Conservation (phyloP, 2,888 invertebrate genomes). For the Venusia cambrica region DNA sequence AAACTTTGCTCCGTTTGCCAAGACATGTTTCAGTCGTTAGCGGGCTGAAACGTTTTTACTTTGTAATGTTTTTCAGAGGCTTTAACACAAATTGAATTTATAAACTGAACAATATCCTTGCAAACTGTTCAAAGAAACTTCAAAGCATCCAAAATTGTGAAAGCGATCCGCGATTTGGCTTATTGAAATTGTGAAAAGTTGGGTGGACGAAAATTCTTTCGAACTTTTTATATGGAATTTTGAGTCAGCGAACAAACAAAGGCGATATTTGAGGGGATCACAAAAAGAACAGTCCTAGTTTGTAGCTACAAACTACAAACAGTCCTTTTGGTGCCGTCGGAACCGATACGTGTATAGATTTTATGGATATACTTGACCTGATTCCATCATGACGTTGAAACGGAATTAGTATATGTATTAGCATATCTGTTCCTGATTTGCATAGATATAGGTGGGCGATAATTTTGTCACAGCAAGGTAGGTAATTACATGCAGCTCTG, state of each 20-base stretch:
- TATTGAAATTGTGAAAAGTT: conserved; percentile 30
- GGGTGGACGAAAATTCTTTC: conserved; percentile 36
- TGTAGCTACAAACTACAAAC: too few species aligned
- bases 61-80: conserved; percentile 6
- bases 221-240: conserved; percentile 44
- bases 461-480: too few species aligned
- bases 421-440: conserved; percentile 25
- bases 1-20: conserved; percentile 24
- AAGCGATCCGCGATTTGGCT: conserved; percentile 23
- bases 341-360: conserved; percentile 24
- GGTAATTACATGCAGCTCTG: conserved; percentile 7
- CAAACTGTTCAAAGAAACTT: conserved; percentile 7
- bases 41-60: conserved; percentile 11
- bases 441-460: conserved; percentile 17
- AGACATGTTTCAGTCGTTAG: conserved; percentile 27
- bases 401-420: conserved; percentile 24
- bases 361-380: conserved; percentile 27
- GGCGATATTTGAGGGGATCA: conserved; percentile 40
- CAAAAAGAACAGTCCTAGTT: conserved; percentile 34
- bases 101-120: conserved; percentile 1
- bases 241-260: conserved; percentile 38
- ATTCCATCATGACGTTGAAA: conserved; percentile 21
- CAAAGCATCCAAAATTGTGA: conserved; percentile 14
- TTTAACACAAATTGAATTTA: conserved; percentile 2
- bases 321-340: conserved; percentile 23